A percentile compares a stretch with the other conserved stretches of the same genome.
These are phyloP conservation scores for Xenopus petersii DNA, from an alignment of 2,797 vertebrate genomes.

Conservation along the genomic window DNA sequence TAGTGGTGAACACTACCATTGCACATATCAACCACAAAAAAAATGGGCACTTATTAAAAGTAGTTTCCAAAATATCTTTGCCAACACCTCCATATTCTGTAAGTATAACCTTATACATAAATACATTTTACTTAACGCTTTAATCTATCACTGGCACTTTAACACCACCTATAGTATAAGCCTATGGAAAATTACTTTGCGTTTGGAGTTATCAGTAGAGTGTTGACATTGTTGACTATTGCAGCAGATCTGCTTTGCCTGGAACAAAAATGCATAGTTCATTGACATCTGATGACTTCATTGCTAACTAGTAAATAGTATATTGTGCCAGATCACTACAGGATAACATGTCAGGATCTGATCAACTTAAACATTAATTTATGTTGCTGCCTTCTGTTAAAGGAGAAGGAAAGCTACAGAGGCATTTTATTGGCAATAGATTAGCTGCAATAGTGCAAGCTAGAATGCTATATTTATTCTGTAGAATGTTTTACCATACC, in stretches of 20 bases:
- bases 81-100: constrained; percentile 95
- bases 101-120: constrained; percentile 66
- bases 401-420: too few relatives aligned
- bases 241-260: neutral
- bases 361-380: too few relatives aligned
- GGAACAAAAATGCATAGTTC: neutral
- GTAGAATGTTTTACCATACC: too few relatives aligned
- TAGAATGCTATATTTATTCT: too few relatives aligned
- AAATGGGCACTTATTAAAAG: constrained; percentile 85
- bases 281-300: too few relatives aligned
- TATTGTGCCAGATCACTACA: too few relatives aligned
- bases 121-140: too few relatives aligned
- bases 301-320: too few relatives aligned
- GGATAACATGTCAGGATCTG: too few relatives aligned
- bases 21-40: constrained; percentile 80
- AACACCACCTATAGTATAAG: neutral
- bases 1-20: constrained; percentile 89
- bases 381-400: too few relatives aligned
- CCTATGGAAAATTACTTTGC: neutral
- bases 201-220: neutral
- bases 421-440: too few relatives aligned
- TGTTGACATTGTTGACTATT: neutral
- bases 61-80: constrained; percentile 92
- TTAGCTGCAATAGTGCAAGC: too few relatives aligned
- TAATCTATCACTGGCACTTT: neutral